These are phyloP conservation scores for Hyppa rectilinea DNA, from an alignment of 2,888 invertebrate genomes.

Conservation along the genomic window DNA sequence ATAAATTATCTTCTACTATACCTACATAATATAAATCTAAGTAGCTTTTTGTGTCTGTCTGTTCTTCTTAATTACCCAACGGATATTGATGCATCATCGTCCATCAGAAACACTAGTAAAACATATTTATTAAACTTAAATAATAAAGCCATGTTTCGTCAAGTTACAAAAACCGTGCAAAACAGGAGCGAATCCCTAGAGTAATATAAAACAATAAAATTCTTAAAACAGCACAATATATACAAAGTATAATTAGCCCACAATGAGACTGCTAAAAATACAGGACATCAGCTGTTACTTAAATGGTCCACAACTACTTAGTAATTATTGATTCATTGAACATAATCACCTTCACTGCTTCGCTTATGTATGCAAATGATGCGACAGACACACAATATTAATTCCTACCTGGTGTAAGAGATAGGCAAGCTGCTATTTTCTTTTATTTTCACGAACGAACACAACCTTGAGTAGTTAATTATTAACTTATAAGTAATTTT, in stretches of 20 bases:
- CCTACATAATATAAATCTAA: not conserved
- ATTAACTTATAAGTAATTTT: no score
- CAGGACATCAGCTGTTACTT: conserved; percentile 51
- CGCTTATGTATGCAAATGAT: conserved; percentile 60
- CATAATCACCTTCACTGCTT: conserved; percentile 66
- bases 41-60: not conserved
- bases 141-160: not conserved
- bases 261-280: conserved; percentile 27
- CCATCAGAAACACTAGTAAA: no score
- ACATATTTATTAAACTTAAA: not conserved
- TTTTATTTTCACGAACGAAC: conserved; percentile 39
- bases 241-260: conserved; percentile 9
- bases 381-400: conserved; percentile 38
- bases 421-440: conserved; percentile 25
- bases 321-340: conserved; percentile 59
- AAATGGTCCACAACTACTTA: conserved; percentile 30
- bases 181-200: not conserved
- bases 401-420: conserved; percentile 32
- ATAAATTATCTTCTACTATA: not conserved
- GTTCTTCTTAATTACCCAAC: not conserved
- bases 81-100: not conserved
- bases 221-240: not conserved
- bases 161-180: not conserved
- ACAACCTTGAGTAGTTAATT: conserved; percentile 23
- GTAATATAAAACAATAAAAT: no score